Percentiles rank a stretch among this genome's conserved stretches.
Conservation (phyloP, 2,888 invertebrate species). For the Trachelus tabidus region DNA sequence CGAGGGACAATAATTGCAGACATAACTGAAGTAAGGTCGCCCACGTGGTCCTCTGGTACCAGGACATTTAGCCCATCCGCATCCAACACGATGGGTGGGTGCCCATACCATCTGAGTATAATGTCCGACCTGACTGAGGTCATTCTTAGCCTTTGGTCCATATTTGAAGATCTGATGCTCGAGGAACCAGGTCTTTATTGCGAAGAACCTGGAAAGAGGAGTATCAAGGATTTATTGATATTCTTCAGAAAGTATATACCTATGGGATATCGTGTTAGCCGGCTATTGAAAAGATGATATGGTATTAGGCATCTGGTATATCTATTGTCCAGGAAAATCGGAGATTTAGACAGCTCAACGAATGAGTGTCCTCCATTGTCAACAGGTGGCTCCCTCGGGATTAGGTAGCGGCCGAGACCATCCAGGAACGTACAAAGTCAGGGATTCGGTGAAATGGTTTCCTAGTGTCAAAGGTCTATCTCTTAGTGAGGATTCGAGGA, state of each 20-base stretch:
- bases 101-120: conserved; percentile 90
- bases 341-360: background rate
- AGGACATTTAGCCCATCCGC: conserved; percentile 79
- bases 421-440: background rate
- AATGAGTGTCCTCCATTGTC: conserved; percentile 15
- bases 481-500: background rate
- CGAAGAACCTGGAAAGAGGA: conserved; percentile 75
- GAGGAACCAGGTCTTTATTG: conserved; percentile 81
- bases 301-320: background rate
- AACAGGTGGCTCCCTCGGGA: conserved; percentile 35
- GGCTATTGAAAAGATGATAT: background rate
- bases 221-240: conserved; percentile 7
- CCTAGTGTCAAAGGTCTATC: background rate
- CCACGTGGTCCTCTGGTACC: conserved; percentile 70
- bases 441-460: background rate
- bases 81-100: conserved; percentile 80
- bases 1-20: conserved; percentile 88
- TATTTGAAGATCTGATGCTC: conserved; percentile 81
- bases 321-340: background rate
- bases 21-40: conserved; percentile 79
- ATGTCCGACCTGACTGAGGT: conserved; percentile 77
- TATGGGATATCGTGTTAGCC: background rate
- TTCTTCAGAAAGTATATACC: background rate
- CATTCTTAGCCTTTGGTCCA: conserved; percentile 70
- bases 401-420: background rate